Evolutionary conservation across 2,888 invertebrate genomes (phyloP).

Genomic region (Agrilus biguttatus): DNA sequence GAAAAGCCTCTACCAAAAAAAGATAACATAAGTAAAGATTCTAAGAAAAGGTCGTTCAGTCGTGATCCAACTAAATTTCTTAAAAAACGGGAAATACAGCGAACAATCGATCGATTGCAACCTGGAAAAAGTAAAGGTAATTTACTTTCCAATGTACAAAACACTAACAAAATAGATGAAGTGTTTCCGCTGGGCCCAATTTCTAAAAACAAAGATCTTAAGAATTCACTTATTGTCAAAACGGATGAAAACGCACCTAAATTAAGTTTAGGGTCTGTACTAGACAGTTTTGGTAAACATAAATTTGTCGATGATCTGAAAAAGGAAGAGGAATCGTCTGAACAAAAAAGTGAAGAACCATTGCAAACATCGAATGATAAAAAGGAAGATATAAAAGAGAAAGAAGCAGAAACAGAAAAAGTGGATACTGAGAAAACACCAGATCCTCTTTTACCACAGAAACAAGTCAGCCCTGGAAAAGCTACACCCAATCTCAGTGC

Average conservation of each 20-base stretch:
- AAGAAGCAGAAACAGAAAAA: conserved; percentile 13
- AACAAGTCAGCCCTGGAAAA: conserved; percentile 16
- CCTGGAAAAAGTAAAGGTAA: conserved; percentile 83
- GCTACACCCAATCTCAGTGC: conserved; percentile 78
- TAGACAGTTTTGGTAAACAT: conserved; percentile 59
- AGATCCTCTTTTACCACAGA: neutral
- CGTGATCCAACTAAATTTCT: conserved; percentile 28
- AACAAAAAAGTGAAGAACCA: conserved; percentile 13
- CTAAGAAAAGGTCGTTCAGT: conserved; percentile 34
- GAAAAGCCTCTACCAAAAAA: conserved; percentile 27
- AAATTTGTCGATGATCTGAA: conserved; percentile 42
- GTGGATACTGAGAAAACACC: conserved; percentile 22
- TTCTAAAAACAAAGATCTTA: conserved; percentile 43
- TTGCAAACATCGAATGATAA: conserved; percentile 13
- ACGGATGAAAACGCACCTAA: conserved; percentile 60
- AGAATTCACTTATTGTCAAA: conserved; percentile 42
- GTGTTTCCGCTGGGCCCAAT: conserved; percentile 36
- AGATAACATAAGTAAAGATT: conserved; percentile 29
- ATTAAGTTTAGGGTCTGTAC: conserved; percentile 70
- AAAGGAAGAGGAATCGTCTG: conserved; percentile 30
- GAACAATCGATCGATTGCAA: conserved; percentile 71
- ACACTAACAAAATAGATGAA: conserved; percentile 43
- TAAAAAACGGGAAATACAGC: conserved; percentile 54
- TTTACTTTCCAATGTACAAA: conserved; percentile 53
- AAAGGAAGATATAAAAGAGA: conserved; percentile 13